These are phyloP conservation scores for Agriopis leucophaearia DNA, from an alignment of 2,888 invertebrate genomes.

Conservation along the genomic window DNA sequence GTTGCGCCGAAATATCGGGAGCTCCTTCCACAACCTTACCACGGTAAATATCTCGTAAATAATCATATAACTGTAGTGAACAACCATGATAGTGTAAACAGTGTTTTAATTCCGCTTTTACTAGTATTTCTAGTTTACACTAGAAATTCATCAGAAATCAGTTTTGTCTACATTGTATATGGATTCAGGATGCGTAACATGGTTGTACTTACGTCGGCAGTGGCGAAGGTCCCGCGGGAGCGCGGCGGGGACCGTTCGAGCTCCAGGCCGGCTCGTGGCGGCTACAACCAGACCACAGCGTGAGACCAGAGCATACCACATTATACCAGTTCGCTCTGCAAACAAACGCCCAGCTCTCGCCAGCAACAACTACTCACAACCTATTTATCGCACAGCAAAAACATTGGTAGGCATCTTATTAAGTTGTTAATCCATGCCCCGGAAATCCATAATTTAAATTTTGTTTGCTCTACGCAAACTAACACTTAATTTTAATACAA, in stretches of 20 bases:
- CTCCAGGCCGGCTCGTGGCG: conserved; percentile 69
- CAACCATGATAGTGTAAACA: too few species aligned
- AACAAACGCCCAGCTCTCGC: conserved; percentile 24
- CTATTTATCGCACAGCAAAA: conserved; percentile 31
- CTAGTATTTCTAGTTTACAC: too few species aligned
- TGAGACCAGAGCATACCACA: conserved; percentile 30
- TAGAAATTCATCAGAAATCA: too few species aligned
- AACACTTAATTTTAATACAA: too few species aligned
- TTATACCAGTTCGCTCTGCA: conserved; percentile 41
- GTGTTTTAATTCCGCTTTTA: too few species aligned
- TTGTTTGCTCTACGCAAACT: background rate
- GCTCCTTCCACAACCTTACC: too few species aligned
- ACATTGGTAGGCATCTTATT: conserved; percentile 4
- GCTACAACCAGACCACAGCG: conserved; percentile 71
- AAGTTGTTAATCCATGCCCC: background rate
- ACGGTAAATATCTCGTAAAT: too few species aligned
- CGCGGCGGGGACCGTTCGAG: conserved; percentile 70
- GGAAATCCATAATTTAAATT: background rate
- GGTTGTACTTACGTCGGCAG: conserved; percentile 61
- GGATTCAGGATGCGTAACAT: conserved; percentile 66
- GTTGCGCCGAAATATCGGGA: too few species aligned
- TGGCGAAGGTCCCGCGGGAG: conserved; percentile 62
- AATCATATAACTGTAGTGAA: too few species aligned
- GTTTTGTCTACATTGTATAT: too few species aligned
- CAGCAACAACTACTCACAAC: conserved; percentile 22